Evolutionary conservation across 1,140 invertebrate genomes (phyloP).

Genomic region (Drosophila aff.): DNA sequence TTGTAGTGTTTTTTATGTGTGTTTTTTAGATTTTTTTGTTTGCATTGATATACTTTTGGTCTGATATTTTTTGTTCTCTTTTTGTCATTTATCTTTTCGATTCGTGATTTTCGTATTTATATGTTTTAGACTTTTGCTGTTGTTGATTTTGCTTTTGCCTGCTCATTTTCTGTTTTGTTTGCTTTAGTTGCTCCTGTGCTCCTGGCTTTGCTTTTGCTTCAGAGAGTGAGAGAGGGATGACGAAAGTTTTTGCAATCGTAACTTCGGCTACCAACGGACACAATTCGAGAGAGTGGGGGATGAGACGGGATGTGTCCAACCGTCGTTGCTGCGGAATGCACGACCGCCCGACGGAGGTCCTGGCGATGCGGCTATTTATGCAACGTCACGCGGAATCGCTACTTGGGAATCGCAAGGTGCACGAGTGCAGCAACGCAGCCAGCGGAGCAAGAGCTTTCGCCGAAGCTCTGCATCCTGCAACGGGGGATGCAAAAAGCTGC

Average conservation of each 20-base stretch:
- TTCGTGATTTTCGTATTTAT: conserved; percentile 67
- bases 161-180: conserved; percentile 32
- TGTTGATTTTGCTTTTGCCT: conserved; percentile 35
- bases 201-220: conserved; percentile 63
- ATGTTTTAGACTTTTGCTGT: conserved; percentile 73
- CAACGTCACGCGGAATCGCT: conserved; percentile 22
- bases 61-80: conserved; percentile 70
- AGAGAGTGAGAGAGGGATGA: conserved; percentile 67
- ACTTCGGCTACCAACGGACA: conserved; percentile 67
- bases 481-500: conserved; percentile 44
- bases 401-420: conserved; percentile 68
- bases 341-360: conserved; percentile 63
- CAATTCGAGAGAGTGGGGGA: conserved; percentile 76
- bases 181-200: conserved; percentile 46
- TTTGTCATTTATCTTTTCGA: conserved; percentile 65
- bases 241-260: conserved; percentile 75
- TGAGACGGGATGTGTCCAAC: conserved; percentile 80
- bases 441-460: conserved; percentile 35
- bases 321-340: conserved; percentile 76
- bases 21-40: conserved; percentile 78
- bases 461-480: conserved; percentile 43
- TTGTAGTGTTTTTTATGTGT: conserved; percentile 80
- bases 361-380: conserved; percentile 48
- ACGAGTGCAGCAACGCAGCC: conserved; percentile 50
- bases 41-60: conserved; percentile 81